Conservation (phyloP, 2,888 invertebrate species). For the Gymnosoma rotundatum region DNA sequence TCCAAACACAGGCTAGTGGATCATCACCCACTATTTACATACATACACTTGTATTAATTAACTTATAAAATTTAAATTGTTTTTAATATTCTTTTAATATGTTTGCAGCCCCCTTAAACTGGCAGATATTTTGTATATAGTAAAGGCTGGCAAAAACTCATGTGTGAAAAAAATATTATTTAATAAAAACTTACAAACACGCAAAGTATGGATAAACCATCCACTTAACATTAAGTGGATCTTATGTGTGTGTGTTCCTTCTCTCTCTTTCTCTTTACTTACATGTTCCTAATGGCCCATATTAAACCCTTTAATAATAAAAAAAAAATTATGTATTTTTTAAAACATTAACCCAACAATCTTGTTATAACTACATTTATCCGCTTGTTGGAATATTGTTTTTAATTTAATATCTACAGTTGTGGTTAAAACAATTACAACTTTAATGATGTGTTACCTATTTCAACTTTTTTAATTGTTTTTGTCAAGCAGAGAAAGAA, state of each 20-base stretch:
- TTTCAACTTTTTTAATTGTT: no score
- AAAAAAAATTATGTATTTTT: background rate
- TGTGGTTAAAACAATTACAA: background rate
- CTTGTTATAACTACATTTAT: constrained; percentile 20
- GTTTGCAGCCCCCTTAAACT: constrained; percentile 12
- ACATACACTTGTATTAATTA: constrained; percentile 47
- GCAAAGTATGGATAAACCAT: background rate
- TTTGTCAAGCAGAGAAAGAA: no score
- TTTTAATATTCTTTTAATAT: constrained; percentile 50
- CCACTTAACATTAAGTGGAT: constrained; percentile 6
- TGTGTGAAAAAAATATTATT: background rate
- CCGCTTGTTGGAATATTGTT: background rate
- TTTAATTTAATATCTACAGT: background rate
- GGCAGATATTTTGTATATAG: constrained; percentile 6
- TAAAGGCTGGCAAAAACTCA: background rate
- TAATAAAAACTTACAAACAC: background rate
- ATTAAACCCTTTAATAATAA: constrained; percentile 3
- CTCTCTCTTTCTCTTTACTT: background rate
- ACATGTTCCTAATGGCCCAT: constrained; percentile 16
- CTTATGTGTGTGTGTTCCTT: background rate
- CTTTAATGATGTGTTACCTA: background rate
- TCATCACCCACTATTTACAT: background rate
- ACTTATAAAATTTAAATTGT: constrained; percentile 54
- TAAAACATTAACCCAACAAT: constrained; percentile 28
- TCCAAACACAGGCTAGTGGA: background rate